Base-by-base conservation (phyloP, 2,113 vertebrate species). In the Calypte anna region DNA sequence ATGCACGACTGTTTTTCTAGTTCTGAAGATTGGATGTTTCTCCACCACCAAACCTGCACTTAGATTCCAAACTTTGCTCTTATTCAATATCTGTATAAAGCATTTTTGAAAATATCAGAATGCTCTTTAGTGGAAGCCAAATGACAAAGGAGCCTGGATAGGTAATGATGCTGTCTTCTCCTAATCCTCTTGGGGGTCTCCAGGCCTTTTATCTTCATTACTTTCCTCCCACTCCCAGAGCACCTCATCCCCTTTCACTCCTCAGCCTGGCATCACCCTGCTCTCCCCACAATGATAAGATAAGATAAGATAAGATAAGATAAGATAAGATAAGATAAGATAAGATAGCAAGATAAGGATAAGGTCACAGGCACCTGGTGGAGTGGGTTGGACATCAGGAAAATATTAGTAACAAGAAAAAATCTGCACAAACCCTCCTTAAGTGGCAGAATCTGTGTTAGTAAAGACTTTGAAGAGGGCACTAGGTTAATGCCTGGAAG, bases 1-100 rank as follows among this genome's bases (percentile, higher is more conserved):
- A 48, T 0, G 0, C 12, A 33, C 21, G 38, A 67, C 10, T 43
- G 0, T 44, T 20, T 57, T 50, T 89, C 75, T 6, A 77, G 38
- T 53, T 82, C 64, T 66, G 21, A 20, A 57, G 24, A 62, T 16
- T 9, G 36, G 19, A 92, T 14, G 38, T 63, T 61, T 64, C n/a
- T 73, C 63, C 23, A 38, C 15, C 6, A 23, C 11, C 36, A 23
- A 75, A 27, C 38, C 7, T 28, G 23, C 43, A n/a, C 30, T 86
- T 57, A 67, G 38, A 50, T 78, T 69, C 53, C 55, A 78, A 46
- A 77, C 14, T 31, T 73, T 17, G 9, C 48, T 80, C 14, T 80
- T 72, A 57, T 3, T 77, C 54, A 43, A 0, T 31, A 48, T 48
- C 9, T n/a, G 30, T 17, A 61, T 63, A 51, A 85, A 93, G 21